Evolutionary conservation across 2,797 vertebrate species (phyloP).

Genomic region (Darevskia nairensis): DNA sequence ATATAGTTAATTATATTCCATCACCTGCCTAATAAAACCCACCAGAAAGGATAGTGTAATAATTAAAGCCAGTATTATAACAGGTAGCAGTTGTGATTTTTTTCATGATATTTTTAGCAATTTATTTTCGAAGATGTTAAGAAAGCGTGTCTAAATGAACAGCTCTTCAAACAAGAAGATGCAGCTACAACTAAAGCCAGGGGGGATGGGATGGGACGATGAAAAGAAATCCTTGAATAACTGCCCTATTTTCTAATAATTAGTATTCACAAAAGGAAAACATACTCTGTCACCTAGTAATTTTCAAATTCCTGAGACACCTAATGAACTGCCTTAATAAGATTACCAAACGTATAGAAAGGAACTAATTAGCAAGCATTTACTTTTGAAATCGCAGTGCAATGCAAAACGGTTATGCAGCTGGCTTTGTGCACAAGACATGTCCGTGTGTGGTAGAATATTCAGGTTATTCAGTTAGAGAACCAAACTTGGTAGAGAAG

Average conservation of each 20-base stretch:
- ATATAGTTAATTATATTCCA: too few relatives aligned
- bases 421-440: constrained; percentile 16
- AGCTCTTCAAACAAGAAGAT: constrained; percentile 47
- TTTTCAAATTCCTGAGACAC: constrained; percentile 67
- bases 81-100: constrained; percentile 10
- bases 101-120: constrained; percentile 31
- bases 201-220: not conserved
- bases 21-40: not conserved
- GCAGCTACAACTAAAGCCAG: constrained; percentile 38
- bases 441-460: constrained; percentile 11
- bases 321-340: constrained; percentile 61
- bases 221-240: constrained; percentile 48
- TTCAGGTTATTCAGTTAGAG: constrained; percentile 15
- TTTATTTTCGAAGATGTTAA: constrained; percentile 34
- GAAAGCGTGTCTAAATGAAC: constrained; percentile 40
- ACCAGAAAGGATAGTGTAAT: not conserved
- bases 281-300: constrained; percentile 54
- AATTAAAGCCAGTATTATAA: constrained; percentile 20
- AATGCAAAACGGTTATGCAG: constrained; percentile 21
- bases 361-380: constrained; percentile 63
- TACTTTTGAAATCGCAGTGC: constrained; percentile 56
- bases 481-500: constrained; percentile 28
- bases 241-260: constrained; percentile 63
- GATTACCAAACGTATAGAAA: constrained; percentile 60
- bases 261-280: constrained; percentile 56